Conservation (phyloP, 2,113 vertebrate species). For the Tonatia bakeri region DNA sequence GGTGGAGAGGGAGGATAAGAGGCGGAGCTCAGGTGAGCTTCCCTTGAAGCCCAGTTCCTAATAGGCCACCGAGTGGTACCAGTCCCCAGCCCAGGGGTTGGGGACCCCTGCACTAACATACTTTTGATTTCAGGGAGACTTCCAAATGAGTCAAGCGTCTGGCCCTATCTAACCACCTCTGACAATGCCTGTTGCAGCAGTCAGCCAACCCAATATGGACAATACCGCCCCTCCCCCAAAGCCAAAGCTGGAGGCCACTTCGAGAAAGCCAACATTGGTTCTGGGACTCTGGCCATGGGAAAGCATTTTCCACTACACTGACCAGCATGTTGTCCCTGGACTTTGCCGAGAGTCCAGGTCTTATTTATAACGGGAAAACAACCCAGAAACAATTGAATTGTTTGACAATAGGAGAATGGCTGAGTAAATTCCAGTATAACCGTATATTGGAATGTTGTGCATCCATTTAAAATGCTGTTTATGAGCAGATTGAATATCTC, state of each 20-base stretch:
- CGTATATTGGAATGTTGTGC: background rate
- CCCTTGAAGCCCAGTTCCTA: no score
- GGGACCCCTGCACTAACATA: background rate
- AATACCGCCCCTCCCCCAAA: background rate
- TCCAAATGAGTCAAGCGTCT: background rate
- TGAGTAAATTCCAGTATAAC: slow-evolving; percentile 53
- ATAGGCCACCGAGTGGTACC: no score
- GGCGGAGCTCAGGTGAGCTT: no score
- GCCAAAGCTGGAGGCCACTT: background rate
- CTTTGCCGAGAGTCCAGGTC: background rate
- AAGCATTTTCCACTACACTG: slow-evolving; percentile 39
- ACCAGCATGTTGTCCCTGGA: background rate
- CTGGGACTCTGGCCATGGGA: slow-evolving; percentile 32
- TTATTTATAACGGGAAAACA: slow-evolving; percentile 25
- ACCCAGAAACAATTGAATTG: slow-evolving; percentile 40
- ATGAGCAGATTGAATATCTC: slow-evolving; percentile 51
- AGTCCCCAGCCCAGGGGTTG: no score
- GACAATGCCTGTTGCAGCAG: background rate
- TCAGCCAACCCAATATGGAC: background rate
- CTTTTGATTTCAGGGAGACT: background rate
- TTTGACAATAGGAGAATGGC: background rate
- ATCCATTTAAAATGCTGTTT: slow-evolving; percentile 62
- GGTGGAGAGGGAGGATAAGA: no score
- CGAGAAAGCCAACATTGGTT: background rate
- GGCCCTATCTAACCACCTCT: background rate